Conservation (phyloP, 2,113 vertebrate species). For the Actenoides lindsayi region DNA sequence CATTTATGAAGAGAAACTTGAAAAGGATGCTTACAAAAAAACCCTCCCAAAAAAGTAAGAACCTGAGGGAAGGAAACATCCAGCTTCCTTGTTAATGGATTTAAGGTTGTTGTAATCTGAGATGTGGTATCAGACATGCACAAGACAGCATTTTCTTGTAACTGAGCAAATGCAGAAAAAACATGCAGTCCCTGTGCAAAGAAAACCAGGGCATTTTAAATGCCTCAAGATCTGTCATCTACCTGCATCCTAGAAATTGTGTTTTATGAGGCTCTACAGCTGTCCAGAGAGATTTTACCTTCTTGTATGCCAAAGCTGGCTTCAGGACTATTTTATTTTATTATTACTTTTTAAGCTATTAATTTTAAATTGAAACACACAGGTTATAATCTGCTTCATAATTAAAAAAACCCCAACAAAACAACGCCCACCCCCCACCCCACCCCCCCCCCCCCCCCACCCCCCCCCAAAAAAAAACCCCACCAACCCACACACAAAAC, state of each 20-base stretch:
- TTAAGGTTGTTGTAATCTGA: neutral
- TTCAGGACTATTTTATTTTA: neutral
- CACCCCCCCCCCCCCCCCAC: too few relatives aligned
- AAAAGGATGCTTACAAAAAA: neutral
- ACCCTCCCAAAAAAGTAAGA: neutral
- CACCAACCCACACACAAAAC: too few relatives aligned
- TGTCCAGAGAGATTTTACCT: neutral
- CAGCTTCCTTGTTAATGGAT: neutral
- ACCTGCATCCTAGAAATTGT: conserved; percentile 5
- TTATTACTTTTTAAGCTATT: neutral
- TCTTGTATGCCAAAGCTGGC: neutral
- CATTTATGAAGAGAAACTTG: neutral
- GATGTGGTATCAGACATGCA: neutral
- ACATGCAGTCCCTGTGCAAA: neutral
- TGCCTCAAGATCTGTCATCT: neutral
- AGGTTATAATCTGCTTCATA: neutral
- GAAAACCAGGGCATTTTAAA: neutral
- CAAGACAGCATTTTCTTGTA: neutral
- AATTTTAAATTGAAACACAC: neutral
- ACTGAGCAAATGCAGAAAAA: neutral
- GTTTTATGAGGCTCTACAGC: neutral
- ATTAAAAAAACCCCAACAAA: too few relatives aligned
- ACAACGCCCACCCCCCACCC: too few relatives aligned
- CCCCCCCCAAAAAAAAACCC: too few relatives aligned
- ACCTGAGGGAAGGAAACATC: neutral